These are phyloP conservation scores for Genyomyrus donnyi DNA, from an alignment of 2,113 vertebrate species.

Conservation along the genomic window DNA sequence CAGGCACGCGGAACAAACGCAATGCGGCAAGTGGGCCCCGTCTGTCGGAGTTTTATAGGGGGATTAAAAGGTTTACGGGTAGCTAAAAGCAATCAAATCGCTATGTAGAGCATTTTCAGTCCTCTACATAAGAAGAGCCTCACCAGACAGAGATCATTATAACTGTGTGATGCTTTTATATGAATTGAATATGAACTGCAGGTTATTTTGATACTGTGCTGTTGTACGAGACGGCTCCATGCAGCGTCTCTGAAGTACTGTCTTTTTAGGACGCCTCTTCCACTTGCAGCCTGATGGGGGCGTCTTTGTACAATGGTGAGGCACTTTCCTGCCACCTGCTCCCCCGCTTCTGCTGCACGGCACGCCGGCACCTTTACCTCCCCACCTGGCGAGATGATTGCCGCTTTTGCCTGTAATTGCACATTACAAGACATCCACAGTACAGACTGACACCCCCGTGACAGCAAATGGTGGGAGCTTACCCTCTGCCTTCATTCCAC, in stretches of 20 bases:
- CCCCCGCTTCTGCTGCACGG: constrained; percentile 22
- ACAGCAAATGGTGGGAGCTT: not conserved
- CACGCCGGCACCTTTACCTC: constrained; percentile 29
- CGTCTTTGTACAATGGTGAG: not conserved
- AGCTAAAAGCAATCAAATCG: not conserved
- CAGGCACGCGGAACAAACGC: not conserved
- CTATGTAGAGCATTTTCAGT: not conserved
- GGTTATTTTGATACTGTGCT: not conserved
- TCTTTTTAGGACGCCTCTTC: not conserved
- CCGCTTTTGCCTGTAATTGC: not conserved
- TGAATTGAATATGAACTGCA: not conserved
- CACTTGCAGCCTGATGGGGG: not conserved
- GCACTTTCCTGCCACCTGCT: constrained; percentile 16
- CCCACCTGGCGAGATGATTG: not conserved
- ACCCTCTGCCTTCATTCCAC: not conserved
- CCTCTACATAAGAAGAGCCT: not conserved
- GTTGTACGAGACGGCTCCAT: not conserved
- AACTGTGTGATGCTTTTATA: not conserved
- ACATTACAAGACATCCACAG: not conserved
- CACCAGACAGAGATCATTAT: not conserved
- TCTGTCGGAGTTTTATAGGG: not conserved
- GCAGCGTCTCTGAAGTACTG: not conserved
- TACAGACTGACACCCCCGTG: no score
- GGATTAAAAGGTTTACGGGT: not conserved
- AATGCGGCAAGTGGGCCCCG: not conserved